These are phyloP conservation scores for Anhinga rufa DNA, from an alignment of 2,113 vertebrate genomes.

Conservation along the genomic window DNA sequence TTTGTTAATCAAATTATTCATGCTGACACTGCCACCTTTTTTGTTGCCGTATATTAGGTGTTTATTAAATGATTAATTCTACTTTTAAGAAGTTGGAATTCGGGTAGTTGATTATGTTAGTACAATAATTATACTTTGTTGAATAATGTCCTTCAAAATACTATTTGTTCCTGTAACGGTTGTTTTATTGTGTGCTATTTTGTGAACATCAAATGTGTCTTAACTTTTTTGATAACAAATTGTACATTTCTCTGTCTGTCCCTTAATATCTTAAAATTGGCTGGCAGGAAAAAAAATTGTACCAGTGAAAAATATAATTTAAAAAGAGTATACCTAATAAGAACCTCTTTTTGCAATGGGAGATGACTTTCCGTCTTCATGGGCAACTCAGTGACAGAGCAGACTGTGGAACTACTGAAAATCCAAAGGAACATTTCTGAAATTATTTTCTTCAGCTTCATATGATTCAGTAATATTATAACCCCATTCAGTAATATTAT, in stretches of 20 bases:
- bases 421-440: background rate
- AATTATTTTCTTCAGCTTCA: background rate
- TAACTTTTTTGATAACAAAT: background rate
- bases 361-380: background rate
- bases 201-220: background rate
- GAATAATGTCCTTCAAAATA: background rate
- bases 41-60: background rate
- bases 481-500: background rate
- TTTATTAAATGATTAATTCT: background rate
- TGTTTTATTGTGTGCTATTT: background rate
- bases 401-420: background rate
- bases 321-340: background rate
- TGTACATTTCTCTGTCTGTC: background rate
- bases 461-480: background rate
- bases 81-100: background rate
- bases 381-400: background rate
- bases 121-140: background rate
- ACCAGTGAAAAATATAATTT: background rate
- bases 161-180: background rate
- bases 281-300: background rate
- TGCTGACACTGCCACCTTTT: background rate
- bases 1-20: background rate
- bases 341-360: background rate
- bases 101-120: background rate
- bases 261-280: background rate